Percentiles rank a stretch among this genome's conserved stretches.
Evolutionary conservation across 1,140 invertebrate genomes (phyloP).

Genomic region (Pentalonia nigronervosa): DNA sequence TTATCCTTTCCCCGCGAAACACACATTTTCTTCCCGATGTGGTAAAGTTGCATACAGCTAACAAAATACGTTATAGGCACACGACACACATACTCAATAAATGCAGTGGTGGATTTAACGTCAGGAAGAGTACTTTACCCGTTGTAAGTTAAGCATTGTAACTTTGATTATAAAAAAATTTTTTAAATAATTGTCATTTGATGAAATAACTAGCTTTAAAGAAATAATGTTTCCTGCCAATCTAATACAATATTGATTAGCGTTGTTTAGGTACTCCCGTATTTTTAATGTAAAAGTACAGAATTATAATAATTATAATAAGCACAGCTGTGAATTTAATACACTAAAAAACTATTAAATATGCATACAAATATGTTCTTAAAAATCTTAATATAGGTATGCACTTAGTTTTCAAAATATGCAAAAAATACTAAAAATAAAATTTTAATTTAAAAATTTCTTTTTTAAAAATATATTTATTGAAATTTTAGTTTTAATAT

Average conservation of each 20-base stretch:
- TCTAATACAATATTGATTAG: neutral
- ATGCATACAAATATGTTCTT: no score
- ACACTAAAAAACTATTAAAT: no score
- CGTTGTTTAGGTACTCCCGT: neutral
- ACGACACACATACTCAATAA: neutral
- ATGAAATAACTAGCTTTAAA: neutral
- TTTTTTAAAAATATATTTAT: no score
- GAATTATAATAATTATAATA: no score
- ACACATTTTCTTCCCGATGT: neutral
- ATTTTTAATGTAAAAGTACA: neutral
- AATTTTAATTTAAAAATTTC: no score
- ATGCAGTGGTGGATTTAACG: neutral
- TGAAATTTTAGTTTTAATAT: no score
- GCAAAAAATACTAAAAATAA: no score
- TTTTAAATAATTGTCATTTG: no score
- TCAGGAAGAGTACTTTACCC: neutral
- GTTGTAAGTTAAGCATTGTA: neutral
- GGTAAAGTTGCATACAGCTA: neutral
- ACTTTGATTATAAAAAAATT: neutral
- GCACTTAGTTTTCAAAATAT: no score
- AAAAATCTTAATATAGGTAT: no score
- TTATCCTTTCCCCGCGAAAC: neutral
- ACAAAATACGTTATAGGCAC: neutral
- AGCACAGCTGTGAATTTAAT: no score
- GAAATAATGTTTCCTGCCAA: neutral